Percentiles rank a stretch among this genome's conserved stretches.
These are phyloP conservation scores for Drosophila bipectinata DNA, from an alignment of 1,140 invertebrate species.

Conservation along the genomic window DNA sequence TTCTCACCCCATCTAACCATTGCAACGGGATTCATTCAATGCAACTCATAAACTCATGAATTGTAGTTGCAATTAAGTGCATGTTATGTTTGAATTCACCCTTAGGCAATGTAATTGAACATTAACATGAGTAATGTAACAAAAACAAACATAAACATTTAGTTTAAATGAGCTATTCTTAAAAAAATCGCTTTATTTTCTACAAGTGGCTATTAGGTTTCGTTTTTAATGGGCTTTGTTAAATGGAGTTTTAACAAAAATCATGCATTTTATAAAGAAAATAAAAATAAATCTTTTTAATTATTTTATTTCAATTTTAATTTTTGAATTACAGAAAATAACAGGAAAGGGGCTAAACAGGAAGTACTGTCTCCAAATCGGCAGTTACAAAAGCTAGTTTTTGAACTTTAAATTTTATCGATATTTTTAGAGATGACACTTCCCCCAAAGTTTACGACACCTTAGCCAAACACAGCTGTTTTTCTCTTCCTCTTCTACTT, in stretches of 20 bases:
- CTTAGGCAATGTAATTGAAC: neutral
- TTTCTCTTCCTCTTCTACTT: conserved; percentile 3
- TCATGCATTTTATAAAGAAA: too few species aligned
- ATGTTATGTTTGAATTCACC: conserved; percentile 9
- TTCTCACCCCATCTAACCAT: neutral
- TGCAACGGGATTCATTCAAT: conserved; percentile 2
- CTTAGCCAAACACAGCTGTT: conserved; percentile 39
- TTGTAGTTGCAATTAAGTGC: conserved; percentile 9
- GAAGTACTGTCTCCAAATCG: neutral
- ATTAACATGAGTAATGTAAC: too few species aligned
- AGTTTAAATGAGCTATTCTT: too few species aligned
- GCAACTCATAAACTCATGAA: neutral
- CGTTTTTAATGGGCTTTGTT: too few species aligned
- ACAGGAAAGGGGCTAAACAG: neutral
- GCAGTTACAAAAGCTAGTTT: too few species aligned
- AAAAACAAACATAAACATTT: too few species aligned
- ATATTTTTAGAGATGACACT: neutral
- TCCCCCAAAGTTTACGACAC: neutral
- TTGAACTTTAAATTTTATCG: neutral
- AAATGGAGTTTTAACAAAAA: too few species aligned
- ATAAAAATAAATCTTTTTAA: too few species aligned
- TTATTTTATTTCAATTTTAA: too few species aligned
- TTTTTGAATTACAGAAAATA: too few species aligned
- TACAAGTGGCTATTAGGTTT: too few species aligned
- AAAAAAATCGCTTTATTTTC: too few species aligned